These are phyloP conservation scores for Melanostigma gelatinosum DNA, from an alignment of 2,113 vertebrate genomes.

Conservation along the genomic window DNA sequence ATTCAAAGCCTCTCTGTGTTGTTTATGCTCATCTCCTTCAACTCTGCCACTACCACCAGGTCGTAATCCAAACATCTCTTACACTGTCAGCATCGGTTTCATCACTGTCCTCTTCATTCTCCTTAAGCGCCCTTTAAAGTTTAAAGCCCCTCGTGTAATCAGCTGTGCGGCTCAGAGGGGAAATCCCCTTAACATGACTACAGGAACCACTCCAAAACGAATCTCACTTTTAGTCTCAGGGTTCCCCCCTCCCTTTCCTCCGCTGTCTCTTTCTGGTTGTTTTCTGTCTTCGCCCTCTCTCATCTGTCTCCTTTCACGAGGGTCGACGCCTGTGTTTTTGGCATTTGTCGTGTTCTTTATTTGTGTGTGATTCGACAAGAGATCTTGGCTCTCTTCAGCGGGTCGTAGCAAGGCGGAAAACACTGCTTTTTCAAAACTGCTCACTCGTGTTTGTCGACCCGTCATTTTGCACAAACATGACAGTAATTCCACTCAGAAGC, in stretches of 20 bases:
- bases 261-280: slow-evolving; percentile 16
- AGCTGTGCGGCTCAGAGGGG: slow-evolving; percentile 61
- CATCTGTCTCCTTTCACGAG: not conserved
- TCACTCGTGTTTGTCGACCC: not conserved
- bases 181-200: slow-evolving; percentile 73
- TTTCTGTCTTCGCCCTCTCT: not conserved
- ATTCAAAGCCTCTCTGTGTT: slow-evolving; percentile 36
- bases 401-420: not conserved
- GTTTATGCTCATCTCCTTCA: slow-evolving; percentile 24
- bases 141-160: slow-evolving; percentile 68
- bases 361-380: not conserved
- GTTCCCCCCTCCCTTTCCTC: slow-evolving; percentile 28
- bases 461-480: slow-evolving; percentile 1
- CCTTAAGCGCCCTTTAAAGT: slow-evolving; percentile 51
- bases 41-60: not conserved
- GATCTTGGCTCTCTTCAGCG: not conserved
- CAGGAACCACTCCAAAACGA: slow-evolving; percentile 63
- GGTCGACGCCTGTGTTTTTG: not conserved
- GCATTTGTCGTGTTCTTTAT: not conserved
- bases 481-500: not conserved
- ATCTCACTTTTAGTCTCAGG: slow-evolving; percentile 46
- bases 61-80: slow-evolving; percentile 33
- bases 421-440: not conserved
- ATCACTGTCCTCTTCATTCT: slow-evolving; percentile 12
- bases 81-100: slow-evolving; percentile 35